These are phyloP conservation scores for Drosophila pruinosa DNA, from an alignment of 1,140 invertebrate species.

Conservation along the genomic window DNA sequence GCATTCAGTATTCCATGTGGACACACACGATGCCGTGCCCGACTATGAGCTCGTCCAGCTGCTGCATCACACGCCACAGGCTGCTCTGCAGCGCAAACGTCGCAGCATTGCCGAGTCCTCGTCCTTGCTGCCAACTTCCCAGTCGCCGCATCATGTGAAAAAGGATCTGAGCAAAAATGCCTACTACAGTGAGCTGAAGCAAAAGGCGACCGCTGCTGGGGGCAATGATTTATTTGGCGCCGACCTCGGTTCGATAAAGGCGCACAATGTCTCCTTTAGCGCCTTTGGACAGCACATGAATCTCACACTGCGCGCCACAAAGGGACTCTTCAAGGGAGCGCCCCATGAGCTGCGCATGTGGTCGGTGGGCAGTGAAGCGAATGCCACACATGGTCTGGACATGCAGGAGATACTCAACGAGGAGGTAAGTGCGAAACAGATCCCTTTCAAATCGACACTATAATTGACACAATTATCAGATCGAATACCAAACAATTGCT, in stretches of 20 bases:
- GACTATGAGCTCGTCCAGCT: conserved; percentile 85
- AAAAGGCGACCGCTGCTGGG: conserved; percentile 35
- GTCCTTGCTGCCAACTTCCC: conserved; percentile 37
- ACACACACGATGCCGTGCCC: conserved; percentile 87
- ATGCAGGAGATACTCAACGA: conserved; percentile 87
- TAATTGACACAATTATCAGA: background rate
- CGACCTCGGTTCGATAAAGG: conserved; percentile 82
- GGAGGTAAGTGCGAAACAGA: conserved; percentile 57
- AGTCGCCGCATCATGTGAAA: conserved; percentile 74
- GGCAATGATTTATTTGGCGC: conserved; percentile 51
- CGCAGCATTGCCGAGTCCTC: conserved; percentile 76
- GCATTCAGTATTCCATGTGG: conserved; percentile 91
- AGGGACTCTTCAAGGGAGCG: conserved; percentile 87
- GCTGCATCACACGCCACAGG: conserved; percentile 83
- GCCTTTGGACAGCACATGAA: conserved; percentile 90
- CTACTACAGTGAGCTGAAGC: conserved; percentile 78
- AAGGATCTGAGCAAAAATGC: conserved; percentile 82
- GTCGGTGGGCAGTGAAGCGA: conserved; percentile 87
- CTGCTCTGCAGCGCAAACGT: conserved; percentile 27
- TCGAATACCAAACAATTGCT: background rate
- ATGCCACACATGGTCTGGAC: conserved; percentile 89
- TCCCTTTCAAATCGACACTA: background rate
- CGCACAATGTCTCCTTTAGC: conserved; percentile 88
- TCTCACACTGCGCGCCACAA: conserved; percentile 88
- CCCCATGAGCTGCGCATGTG: conserved; percentile 89